These are phyloP conservation scores for Lamproptera curius DNA, from an alignment of 2,888 invertebrate genomes.

Conservation along the genomic window DNA sequence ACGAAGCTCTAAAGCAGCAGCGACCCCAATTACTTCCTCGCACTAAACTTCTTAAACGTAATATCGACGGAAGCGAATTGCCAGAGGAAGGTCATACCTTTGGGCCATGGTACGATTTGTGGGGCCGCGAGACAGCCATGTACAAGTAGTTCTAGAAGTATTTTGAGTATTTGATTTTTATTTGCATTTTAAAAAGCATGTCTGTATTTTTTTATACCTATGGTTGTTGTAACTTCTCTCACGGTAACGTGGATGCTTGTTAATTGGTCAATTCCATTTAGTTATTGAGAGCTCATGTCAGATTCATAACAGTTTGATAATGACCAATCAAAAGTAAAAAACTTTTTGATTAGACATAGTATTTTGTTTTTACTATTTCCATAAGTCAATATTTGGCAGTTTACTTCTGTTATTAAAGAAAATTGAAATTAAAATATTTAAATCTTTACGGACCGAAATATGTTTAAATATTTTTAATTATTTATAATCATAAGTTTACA, in stretches of 20 bases:
- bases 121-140: slow-evolving; percentile 86
- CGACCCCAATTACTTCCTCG: slow-evolving; percentile 81
- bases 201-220: slow-evolving; percentile 23
- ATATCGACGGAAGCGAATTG: slow-evolving; percentile 65
- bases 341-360: too few relatives aligned
- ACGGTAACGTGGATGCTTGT: too few relatives aligned
- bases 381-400: too few relatives aligned
- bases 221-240: too few relatives aligned
- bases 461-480: neutral
- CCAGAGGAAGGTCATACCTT: slow-evolving; percentile 84
- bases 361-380: too few relatives aligned
- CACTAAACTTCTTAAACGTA: slow-evolving; percentile 82
- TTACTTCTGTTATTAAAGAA: too few relatives aligned
- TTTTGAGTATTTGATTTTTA: slow-evolving; percentile 34
- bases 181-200: slow-evolving; percentile 23
- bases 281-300: too few relatives aligned
- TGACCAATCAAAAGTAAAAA: too few relatives aligned
- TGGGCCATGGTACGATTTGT: slow-evolving; percentile 93
- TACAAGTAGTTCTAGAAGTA: slow-evolving; percentile 66
- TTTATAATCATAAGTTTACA: neutral
- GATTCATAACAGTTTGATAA: too few relatives aligned
- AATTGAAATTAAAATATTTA: too few relatives aligned
- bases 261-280: too few relatives aligned
- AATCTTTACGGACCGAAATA: too few relatives aligned
- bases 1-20: slow-evolving; percentile 69